Conservation (phyloP, 2,888 invertebrate genomes). For the Gandaritis pyraliata region DNA sequence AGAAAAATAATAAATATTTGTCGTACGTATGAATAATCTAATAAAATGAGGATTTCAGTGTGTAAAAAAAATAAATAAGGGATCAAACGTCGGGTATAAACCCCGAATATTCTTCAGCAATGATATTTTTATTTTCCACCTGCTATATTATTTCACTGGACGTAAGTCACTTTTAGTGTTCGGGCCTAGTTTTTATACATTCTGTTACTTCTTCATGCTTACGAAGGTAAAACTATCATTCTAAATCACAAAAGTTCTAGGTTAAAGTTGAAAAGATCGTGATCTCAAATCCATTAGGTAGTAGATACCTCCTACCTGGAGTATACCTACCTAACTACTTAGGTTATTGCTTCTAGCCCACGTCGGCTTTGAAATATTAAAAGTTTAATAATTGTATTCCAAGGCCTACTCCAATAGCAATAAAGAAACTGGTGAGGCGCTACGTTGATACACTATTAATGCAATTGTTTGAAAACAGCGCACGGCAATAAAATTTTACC, state of each 20-base stretch:
- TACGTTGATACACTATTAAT: constrained; percentile 82
- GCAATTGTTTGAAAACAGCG: constrained; percentile 82
- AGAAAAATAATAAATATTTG: constrained; percentile 62
- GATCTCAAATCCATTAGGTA: constrained; percentile 4
- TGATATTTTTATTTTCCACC: constrained; percentile 13
- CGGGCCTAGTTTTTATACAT: no score
- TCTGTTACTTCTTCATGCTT: no score
- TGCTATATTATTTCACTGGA: constrained; percentile 4
- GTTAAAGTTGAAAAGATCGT: constrained; percentile 6
- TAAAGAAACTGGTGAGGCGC: constrained; percentile 71
- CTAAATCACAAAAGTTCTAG: constrained; percentile 10
- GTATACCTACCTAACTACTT: constrained; percentile 14
- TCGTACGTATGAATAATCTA: constrained; percentile 47
- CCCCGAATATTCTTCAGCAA: constrained; percentile 2
- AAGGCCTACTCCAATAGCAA: constrained; percentile 63
- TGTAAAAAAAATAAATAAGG: constrained; percentile 26
- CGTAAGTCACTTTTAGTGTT: not conserved
- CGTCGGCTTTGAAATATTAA: constrained; percentile 71
- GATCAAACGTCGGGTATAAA: constrained; percentile 13
- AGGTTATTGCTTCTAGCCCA: constrained; percentile 38
- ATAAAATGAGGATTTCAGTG: constrained; percentile 30
- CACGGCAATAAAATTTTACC: constrained; percentile 73
- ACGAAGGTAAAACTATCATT: no score
- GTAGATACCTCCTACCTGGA: no score
- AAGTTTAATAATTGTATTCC: constrained; percentile 77